A percentile compares a stretch with the other conserved stretches of the same genome.
Evolutionary conservation across 2,888 invertebrate species (phyloP).

Genomic region (Abscondita cerata): DNA sequence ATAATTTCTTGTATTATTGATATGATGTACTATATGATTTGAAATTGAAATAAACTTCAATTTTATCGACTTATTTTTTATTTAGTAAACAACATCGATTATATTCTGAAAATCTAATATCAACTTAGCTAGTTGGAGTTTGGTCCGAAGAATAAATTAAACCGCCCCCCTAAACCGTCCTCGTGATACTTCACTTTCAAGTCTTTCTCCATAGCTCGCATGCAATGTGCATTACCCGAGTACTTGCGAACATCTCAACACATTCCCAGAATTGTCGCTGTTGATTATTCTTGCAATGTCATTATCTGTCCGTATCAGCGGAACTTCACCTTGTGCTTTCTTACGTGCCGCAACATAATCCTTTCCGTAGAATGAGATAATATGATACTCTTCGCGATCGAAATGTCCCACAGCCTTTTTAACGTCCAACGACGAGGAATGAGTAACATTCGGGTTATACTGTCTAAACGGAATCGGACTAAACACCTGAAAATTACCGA

Average conservation of each 20-base stretch:
- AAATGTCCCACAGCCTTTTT: constrained; percentile 82
- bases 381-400: constrained; percentile 74
- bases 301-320: constrained; percentile 69
- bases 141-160: constrained; percentile 62
- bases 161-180: constrained; percentile 45
- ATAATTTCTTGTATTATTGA: constrained; percentile 23
- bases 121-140: constrained; percentile 65
- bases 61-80: too few relatives aligned
- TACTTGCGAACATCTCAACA: constrained; percentile 75
- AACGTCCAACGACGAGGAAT: constrained; percentile 64
- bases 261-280: constrained; percentile 59
- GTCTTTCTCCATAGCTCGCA: constrained; percentile 83
- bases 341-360: constrained; percentile 80
- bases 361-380: constrained; percentile 80
- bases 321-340: constrained; percentile 63
- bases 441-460: constrained; percentile 74
- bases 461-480: constrained; percentile 91
- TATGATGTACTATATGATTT: constrained; percentile 22
- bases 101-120: constrained; percentile 55
- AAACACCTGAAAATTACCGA: constrained; percentile 86
- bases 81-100: constrained; percentile 34
- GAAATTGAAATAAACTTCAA: too few relatives aligned
- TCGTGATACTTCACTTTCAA: constrained; percentile 64
- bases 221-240: constrained; percentile 69
- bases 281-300: constrained; percentile 66